Evolutionary conservation across 2,888 invertebrate genomes (phyloP).

Genomic region (Galerucella pusilla): DNA sequence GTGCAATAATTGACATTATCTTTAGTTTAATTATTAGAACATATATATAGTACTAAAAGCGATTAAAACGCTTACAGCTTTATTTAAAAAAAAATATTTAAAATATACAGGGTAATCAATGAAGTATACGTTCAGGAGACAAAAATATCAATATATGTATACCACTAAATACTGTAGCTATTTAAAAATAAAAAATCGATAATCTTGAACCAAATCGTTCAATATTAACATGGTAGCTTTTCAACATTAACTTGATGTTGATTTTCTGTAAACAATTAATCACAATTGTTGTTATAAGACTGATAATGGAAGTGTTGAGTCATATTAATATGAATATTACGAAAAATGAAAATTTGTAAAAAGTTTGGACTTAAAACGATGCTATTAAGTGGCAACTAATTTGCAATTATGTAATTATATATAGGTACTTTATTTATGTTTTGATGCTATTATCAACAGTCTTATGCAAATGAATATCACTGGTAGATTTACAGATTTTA

Average conservation of each 20-base stretch:
- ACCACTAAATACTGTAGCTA: too few species aligned
- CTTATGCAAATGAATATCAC: background rate
- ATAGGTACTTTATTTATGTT: background rate
- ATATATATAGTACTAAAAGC: background rate
- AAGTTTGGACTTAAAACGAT: background rate
- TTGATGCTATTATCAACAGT: background rate
- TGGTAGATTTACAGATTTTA: background rate
- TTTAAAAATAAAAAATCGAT: background rate
- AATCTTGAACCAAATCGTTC: background rate
- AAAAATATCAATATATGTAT: too few species aligned
- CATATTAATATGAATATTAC: background rate
- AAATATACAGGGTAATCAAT: background rate
- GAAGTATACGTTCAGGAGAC: too few species aligned
- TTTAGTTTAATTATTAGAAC: background rate
- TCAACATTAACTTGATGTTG: background rate
- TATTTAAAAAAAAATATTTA: background rate
- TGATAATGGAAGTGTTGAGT: background rate
- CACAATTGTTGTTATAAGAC: conserved; percentile 1
- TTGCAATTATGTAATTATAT: background rate
- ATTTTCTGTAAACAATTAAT: background rate
- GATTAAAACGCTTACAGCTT: background rate
- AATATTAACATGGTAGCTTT: background rate
- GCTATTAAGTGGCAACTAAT: conserved; percentile 3
- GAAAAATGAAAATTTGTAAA: background rate
- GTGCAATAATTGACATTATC: background rate